Base-by-base conservation (phyloP, 2,113 vertebrate species). In the Tragelaphus strepsiceros region DNA sequence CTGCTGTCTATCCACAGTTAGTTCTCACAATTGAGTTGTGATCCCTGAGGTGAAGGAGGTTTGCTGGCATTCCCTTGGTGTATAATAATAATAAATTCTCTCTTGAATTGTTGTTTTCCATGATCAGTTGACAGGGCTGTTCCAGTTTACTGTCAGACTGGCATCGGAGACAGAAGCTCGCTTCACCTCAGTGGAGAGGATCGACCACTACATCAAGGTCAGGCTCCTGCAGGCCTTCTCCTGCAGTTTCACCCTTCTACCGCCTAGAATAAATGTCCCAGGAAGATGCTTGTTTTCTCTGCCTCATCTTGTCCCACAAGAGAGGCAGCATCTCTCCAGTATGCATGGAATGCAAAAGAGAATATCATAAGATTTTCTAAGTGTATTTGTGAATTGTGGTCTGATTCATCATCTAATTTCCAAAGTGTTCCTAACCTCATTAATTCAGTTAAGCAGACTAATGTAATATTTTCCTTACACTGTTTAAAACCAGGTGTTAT, bases 71-170 rank as follows among this genome's bases (percentile, higher is more conserved):
- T 32, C 24, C 39, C 71, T 35, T 61, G 54, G 7, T 17, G 1
- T 14, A 6, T 32, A 3, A 14, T 39, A 21, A 21, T 84, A 67
- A 87, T 17, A 32, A 84, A 59, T 64, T 95, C 14, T 87, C 2
- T 94, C 28, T 80, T 16, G 43, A 35, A 61, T 86, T 91, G 83
- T 39, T 3, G 92, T 78, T 98, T 98, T 93, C 71, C 30, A 1
- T 22, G 80, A 58, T 77, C 98, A 99, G 99, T 98, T 99, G 92
- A 99, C 99, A 21, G 99, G 99, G 1, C 98, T 99, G 83, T 99
- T 99, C 99, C 99, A 99, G 99, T 99, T 99, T 98, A 99, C 99
- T 0, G 99, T 99, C 71, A 99, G 99, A 78, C 98, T 99, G 98
- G 99, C 99, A 1, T 99, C 99, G 2, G 99, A 99, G 98, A 99